These are phyloP conservation scores for Hemaris fuciformis DNA, from an alignment of 2,888 invertebrate species.

Conservation along the genomic window DNA sequence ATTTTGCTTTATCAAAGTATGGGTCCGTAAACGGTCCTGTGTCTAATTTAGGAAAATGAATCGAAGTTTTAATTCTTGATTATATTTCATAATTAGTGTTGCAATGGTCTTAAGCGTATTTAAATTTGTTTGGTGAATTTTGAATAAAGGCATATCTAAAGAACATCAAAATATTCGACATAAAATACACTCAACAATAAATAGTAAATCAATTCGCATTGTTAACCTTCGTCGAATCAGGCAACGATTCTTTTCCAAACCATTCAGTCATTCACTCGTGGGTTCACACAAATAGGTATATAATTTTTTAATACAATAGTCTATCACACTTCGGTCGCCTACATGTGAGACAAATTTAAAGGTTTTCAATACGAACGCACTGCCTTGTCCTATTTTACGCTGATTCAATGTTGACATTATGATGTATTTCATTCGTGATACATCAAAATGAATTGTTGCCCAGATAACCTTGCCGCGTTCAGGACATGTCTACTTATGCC, in stretches of 20 bases:
- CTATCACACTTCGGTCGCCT: constrained; percentile 47
- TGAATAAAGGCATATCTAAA: too few relatives aligned
- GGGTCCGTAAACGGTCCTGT: too few relatives aligned
- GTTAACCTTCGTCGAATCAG: too few relatives aligned
- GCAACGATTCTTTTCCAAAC: too few relatives aligned
- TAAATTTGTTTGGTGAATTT: too few relatives aligned
- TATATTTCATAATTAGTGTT: too few relatives aligned
- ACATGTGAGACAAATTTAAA: constrained; percentile 39
- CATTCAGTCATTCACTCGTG: background rate
- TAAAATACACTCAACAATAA: too few relatives aligned
- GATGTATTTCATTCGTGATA: constrained; percentile 50
- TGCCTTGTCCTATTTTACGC: constrained; percentile 51
- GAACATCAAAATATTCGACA: too few relatives aligned
- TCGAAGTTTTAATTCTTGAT: too few relatives aligned
- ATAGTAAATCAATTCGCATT: background rate
- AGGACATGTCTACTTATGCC: background rate
- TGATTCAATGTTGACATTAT: constrained; percentile 43
- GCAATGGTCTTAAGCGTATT: too few relatives aligned
- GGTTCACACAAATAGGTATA: background rate
- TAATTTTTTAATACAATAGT: constrained; percentile 42
- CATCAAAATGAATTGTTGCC: constrained; percentile 24
- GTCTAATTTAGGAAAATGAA: too few relatives aligned
- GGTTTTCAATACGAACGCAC: constrained; percentile 40
- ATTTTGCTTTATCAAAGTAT: background rate
- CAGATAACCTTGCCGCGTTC: background rate